phyloP scores from a whole-genome alignment of 2,113 vertebrate genomes.

The Coracopsis vasa region DNA sequence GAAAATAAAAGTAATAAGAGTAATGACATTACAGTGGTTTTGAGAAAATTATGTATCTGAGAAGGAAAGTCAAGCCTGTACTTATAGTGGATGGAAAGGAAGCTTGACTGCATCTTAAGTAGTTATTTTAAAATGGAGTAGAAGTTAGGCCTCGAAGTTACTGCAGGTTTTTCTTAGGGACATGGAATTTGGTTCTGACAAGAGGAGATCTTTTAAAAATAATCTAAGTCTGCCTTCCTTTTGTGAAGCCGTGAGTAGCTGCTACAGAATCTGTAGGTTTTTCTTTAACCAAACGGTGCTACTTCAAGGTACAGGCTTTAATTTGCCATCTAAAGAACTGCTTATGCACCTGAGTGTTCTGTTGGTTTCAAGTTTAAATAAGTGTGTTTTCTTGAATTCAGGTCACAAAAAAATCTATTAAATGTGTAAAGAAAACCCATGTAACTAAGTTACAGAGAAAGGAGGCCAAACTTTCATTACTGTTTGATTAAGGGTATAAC shows the following conservation, averaged over 20 bases:
- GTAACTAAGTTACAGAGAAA: neutral
- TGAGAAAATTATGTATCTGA: neutral
- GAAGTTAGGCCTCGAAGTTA: neutral
- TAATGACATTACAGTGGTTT: neutral
- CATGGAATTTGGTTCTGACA: neutral
- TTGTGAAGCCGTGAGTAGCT: neutral
- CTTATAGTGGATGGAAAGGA: neutral
- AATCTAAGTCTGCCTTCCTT: neutral
- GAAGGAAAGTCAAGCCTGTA: neutral
- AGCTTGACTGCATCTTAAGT: neutral
- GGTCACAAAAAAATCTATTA: neutral
- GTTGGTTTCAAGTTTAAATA: neutral
- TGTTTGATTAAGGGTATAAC: neutral
- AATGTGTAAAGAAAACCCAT: neutral
- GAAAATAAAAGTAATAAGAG: neutral
- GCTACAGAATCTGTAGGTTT: neutral
- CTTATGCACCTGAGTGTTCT: neutral
- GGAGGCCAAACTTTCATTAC: neutral
- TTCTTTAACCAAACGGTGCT: neutral
- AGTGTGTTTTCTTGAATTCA: neutral
- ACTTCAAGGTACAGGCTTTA: neutral
- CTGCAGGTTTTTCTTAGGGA: neutral
- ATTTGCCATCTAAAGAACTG: neutral
- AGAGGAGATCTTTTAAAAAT: neutral
- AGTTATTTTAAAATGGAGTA: neutral